A percentile compares a stretch with the other conserved stretches of the same genome.
phyloP scores from a whole-genome alignment of 2,797 vertebrate species.

The Sebastes hopkinsi region DNA sequence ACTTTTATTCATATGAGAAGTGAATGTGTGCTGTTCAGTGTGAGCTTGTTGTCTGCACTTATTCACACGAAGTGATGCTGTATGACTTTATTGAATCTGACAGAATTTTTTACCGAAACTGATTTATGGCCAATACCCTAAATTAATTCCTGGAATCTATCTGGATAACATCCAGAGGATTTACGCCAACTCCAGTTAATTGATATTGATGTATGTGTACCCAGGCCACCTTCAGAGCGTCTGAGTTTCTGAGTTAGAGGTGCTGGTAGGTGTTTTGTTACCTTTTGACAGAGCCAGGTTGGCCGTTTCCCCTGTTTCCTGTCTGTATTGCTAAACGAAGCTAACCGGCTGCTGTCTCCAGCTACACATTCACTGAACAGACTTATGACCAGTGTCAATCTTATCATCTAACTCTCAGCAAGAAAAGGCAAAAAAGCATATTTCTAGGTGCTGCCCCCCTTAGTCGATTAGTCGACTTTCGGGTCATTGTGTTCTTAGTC shows the following conservation, averaged over 20 bases:
- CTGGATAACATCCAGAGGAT: conserved; percentile 20
- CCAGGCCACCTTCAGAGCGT: background rate
- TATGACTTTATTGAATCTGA: conserved; percentile 3
- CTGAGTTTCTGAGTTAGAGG: background rate
- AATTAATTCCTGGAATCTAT: conserved; percentile 37
- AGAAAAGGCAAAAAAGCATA: background rate
- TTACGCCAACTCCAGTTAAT: background rate
- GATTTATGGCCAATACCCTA: conserved; percentile 22
- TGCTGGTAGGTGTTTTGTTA: background rate
- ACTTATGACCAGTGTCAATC: background rate
- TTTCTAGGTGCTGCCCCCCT: too few relatives aligned
- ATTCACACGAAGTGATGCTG: background rate
- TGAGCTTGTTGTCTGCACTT: background rate
- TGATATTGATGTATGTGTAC: background rate
- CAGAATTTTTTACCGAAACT: background rate
- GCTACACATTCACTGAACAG: background rate
- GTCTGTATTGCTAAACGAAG: background rate
- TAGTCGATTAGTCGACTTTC: too few relatives aligned
- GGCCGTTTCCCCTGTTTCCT: background rate
- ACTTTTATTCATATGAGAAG: conserved; percentile 13
- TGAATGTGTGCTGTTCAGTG: background rate
- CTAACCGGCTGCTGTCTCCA: background rate
- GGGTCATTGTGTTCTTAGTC: too few relatives aligned
- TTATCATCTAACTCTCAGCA: background rate
- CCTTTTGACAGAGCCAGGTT: background rate